Percentiles rank a stretch among this genome's conserved stretches.
These are phyloP conservation scores for Orestias chungarensis DNA, from an alignment of 2,797 vertebrate genomes.

Conservation along the genomic window DNA sequence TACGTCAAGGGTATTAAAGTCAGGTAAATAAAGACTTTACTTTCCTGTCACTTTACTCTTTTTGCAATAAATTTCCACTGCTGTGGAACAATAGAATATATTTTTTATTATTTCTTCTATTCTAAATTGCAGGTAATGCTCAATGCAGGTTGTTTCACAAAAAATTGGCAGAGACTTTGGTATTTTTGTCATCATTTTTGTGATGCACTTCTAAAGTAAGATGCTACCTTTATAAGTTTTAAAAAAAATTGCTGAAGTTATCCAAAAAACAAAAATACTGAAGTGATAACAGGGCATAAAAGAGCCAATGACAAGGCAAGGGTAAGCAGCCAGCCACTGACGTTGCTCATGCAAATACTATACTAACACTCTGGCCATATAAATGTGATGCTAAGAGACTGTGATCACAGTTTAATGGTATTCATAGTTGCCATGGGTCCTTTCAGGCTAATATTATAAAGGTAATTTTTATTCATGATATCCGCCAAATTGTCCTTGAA, in stretches of 20 bases:
- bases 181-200: slow-evolving; percentile 33
- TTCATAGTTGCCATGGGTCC: slow-evolving; percentile 81
- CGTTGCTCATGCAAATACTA: slow-evolving; percentile 54
- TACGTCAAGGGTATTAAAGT: slow-evolving; percentile 80
- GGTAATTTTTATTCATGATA: slow-evolving; percentile 86
- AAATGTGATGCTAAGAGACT: slow-evolving; percentile 74
- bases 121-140: slow-evolving; percentile 60
- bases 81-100: too few relatives aligned
- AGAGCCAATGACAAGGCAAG: slow-evolving; percentile 49
- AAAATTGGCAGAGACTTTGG: slow-evolving; percentile 59
- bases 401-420: slow-evolving; percentile 80
- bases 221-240: slow-evolving; percentile 33
- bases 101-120: too few relatives aligned
- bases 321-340: slow-evolving; percentile 46
- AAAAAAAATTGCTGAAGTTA: slow-evolving; percentile 34
- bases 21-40: too few relatives aligned
- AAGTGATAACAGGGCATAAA: slow-evolving; percentile 33
- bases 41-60: too few relatives aligned
- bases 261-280: slow-evolving; percentile 22
- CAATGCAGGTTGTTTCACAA: slow-evolving; percentile 46
- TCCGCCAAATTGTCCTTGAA: slow-evolving; percentile 84
- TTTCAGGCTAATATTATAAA: slow-evolving; percentile 78
- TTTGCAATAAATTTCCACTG: too few relatives aligned
- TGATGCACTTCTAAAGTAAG: slow-evolving; percentile 30
- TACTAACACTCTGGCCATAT: slow-evolving; percentile 62